Base-by-base conservation (phyloP, 2,113 vertebrate genomes). In the Prionailurus bengalensis region DNA sequence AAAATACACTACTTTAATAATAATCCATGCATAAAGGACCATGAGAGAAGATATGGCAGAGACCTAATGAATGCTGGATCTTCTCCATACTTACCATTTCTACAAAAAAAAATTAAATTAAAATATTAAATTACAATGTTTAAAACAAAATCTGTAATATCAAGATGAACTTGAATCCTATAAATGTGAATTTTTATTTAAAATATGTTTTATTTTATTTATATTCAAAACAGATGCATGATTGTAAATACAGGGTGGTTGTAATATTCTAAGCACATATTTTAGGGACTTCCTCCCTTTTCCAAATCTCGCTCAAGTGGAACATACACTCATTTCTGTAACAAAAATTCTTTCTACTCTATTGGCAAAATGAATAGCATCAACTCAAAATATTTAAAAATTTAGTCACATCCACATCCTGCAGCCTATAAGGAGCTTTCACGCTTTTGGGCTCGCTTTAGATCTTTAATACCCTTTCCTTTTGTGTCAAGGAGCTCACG, bases 381-480 rank as follows among this genome's bases (percentile, higher is more conserved):
- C 99, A 99, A 99, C 99, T 98, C 98, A 99, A 99, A 99, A 99
- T 99, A 99, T 99, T 99, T 99, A 99, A 99, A 99, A 99, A 99
- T 99, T 99, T 99, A 99, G 99, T 99, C 99, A 99, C 99, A 99
- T 99, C 99, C 99, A 97, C 99, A 99, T 99, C 99, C 99, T 96
- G 99, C 99, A 99, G 99, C 99, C 99, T 99, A 99, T 99, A 99
- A 99, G 99, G 99, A 99, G 99, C 99, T 99, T 99, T 99, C 99
- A 99, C 99, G 99, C 99, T 99, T 99, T 99, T 99, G 99, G 99
- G 99, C 99, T 99, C 99, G 99, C 99, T 99, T 99, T 99, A 99
- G 99, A 99, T 99, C 99, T 99, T 99, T 99, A 99, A 99, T 99
- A 99, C 99, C 99, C 99, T 99, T 99, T 99, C 99, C 99, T 99